Evolutionary conservation across 2,113 vertebrate species (phyloP).

Genomic region (Mus spicilegus): DNA sequence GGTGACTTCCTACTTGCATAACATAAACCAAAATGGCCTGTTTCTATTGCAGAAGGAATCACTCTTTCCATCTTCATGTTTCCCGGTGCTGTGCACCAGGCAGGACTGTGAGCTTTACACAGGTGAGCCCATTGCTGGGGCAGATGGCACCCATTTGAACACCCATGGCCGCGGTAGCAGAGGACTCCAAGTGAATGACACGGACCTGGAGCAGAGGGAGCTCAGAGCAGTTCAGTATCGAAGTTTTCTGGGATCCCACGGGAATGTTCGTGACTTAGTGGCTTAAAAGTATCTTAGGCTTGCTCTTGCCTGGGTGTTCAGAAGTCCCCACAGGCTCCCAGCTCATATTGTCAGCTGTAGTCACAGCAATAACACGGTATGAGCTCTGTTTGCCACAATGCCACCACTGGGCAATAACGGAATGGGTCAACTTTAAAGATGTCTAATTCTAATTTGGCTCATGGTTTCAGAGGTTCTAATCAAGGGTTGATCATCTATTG

Average conservation of each 20-base stretch:
- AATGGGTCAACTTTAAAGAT: neutral
- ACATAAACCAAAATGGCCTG: constrained; percentile 96
- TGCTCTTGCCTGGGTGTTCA: neutral
- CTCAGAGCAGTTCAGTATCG: neutral
- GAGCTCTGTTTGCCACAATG: neutral
- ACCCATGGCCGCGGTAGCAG: neutral
- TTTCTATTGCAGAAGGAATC: constrained; percentile 96
- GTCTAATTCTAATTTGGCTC: neutral
- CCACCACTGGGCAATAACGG: neutral
- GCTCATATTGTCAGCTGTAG: neutral
- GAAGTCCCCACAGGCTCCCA: neutral
- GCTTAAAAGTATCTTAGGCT: neutral
- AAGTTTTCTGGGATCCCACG: neutral
- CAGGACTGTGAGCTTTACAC: neutral
- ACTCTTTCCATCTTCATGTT: constrained; percentile 93
- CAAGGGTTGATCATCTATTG: neutral
- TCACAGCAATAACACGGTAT: neutral
- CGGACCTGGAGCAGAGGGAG: neutral
- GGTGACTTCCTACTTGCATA: constrained; percentile 96
- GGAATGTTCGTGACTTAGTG: neutral
- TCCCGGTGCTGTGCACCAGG: constrained; percentile 84
- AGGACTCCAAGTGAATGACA: neutral
- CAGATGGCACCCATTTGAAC: neutral
- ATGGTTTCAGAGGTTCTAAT: neutral
- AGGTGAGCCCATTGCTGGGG: neutral